phyloP scores from a whole-genome alignment of 2,888 invertebrate species.

The Nematopogon swammerdamellus region DNA sequence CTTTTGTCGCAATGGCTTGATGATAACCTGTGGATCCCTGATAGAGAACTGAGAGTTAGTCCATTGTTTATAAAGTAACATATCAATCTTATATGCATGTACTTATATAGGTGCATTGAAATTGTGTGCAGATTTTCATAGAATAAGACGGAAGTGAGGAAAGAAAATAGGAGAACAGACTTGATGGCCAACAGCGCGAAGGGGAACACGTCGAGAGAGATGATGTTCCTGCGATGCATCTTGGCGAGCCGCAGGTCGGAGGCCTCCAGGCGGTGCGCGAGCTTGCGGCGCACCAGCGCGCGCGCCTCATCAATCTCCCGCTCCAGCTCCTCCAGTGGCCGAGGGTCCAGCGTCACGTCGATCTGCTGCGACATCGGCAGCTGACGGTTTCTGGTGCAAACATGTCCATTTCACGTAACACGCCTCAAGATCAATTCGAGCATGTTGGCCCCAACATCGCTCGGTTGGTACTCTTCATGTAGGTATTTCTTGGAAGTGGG shows the following conservation, averaged over 20 bases:
- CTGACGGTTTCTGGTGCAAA: slow-evolving; percentile 56
- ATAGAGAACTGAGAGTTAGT: too few species aligned
- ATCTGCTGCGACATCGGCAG: slow-evolving; percentile 61
- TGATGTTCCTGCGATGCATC: slow-evolving; percentile 63
- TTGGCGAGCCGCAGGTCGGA: slow-evolving; percentile 61
- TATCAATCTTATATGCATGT: too few species aligned
- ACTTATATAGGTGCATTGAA: too few species aligned
- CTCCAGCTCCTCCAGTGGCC: slow-evolving; percentile 62
- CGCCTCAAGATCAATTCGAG: too few species aligned
- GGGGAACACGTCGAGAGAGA: slow-evolving; percentile 63
- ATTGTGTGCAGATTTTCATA: too few species aligned
- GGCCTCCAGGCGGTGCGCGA: slow-evolving; percentile 69
- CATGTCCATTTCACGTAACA: too few species aligned
- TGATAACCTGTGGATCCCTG: slow-evolving; percentile 37
- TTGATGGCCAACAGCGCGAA: slow-evolving; percentile 57
- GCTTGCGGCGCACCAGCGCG: slow-evolving; percentile 60
- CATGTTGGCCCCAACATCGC: too few species aligned
- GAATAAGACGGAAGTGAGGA: too few species aligned
- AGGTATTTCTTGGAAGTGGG: too few species aligned
- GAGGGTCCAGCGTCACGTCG: slow-evolving; percentile 64
- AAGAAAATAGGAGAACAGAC: slow-evolving; percentile 18
- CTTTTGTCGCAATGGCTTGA: slow-evolving; percentile 62
- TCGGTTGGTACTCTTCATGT: too few species aligned
- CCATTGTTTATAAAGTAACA: too few species aligned
- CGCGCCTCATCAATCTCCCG: slow-evolving; percentile 57